Evolutionary conservation across 1,140 invertebrate genomes (phyloP).

Genomic region (Ephestia elutella): DNA sequence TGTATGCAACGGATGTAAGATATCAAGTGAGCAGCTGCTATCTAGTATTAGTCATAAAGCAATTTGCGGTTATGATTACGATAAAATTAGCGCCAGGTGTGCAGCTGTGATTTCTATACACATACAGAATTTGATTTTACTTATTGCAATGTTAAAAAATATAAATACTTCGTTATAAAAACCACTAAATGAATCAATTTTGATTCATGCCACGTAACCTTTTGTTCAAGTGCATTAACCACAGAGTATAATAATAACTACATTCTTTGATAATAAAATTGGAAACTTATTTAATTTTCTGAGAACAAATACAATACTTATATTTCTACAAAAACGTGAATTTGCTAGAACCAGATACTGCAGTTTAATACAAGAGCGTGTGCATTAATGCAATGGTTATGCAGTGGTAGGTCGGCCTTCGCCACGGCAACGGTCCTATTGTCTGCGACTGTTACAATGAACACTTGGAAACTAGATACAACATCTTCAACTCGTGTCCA

Average conservation of each 20-base stretch:
- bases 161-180: too few species aligned
- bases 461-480: slow-evolving; percentile 66
- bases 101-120: not conserved
- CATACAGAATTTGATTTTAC: not conserved
- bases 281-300: too few species aligned
- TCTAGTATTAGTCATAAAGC: slow-evolving; percentile 4
- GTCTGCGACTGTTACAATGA: slow-evolving; percentile 55
- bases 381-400: slow-evolving; percentile 60
- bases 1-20: slow-evolving; percentile 15
- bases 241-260: too few species aligned
- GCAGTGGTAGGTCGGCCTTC: slow-evolving; percentile 62
- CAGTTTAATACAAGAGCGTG: slow-evolving; percentile 22
- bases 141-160: too few species aligned
- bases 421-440: slow-evolving; percentile 65
- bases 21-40: slow-evolving; percentile 25
- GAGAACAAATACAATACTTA: too few species aligned
- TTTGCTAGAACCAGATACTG: not conserved
- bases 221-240: too few species aligned
- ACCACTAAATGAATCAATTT: too few species aligned
- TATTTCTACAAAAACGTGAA: not conserved
- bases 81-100: not conserved
- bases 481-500: slow-evolving; percentile 46
- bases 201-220: too few species aligned
- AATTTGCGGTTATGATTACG: not conserved
- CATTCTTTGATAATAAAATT: too few species aligned